Evolutionary conservation across 2,888 invertebrate genomes (phyloP).

Genomic region (Ernsta delagoae): DNA sequence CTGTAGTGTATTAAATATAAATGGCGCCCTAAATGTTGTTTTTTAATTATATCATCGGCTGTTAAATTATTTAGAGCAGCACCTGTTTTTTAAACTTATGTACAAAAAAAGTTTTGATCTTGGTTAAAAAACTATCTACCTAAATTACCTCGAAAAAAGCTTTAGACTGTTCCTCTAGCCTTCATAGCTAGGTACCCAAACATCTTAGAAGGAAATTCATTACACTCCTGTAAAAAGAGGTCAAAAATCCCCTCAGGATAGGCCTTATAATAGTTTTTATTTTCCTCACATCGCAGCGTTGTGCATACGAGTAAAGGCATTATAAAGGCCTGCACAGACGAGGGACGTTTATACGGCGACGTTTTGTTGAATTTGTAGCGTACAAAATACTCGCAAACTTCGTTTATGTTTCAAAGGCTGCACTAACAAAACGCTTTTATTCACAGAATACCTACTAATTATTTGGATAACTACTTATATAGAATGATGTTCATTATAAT

Average conservation of each 20-base stretch:
- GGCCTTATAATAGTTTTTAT: conserved; percentile 5
- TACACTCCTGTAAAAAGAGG: background rate
- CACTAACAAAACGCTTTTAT: background rate
- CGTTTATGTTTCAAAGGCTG: background rate
- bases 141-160: background rate
- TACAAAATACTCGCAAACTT: too few species aligned
- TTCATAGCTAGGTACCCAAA: background rate
- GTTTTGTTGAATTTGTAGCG: background rate
- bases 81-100: too few species aligned
- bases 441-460: too few species aligned
- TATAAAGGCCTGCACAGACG: background rate
- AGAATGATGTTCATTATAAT: too few species aligned
- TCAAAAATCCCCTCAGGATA: background rate
- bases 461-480: too few species aligned
- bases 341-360: background rate
- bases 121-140: background rate
- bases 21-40: too few species aligned
- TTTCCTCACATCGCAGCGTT: conserved; percentile 1
- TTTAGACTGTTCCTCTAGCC: background rate
- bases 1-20: too few species aligned
- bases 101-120: too few species aligned
- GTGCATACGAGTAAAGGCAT: background rate
- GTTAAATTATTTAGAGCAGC: too few species aligned
- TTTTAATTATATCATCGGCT: too few species aligned
- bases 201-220: background rate